These are phyloP conservation scores for Tauraco erythrolophus DNA, from an alignment of 2,113 vertebrate genomes.

Conservation along the genomic window DNA sequence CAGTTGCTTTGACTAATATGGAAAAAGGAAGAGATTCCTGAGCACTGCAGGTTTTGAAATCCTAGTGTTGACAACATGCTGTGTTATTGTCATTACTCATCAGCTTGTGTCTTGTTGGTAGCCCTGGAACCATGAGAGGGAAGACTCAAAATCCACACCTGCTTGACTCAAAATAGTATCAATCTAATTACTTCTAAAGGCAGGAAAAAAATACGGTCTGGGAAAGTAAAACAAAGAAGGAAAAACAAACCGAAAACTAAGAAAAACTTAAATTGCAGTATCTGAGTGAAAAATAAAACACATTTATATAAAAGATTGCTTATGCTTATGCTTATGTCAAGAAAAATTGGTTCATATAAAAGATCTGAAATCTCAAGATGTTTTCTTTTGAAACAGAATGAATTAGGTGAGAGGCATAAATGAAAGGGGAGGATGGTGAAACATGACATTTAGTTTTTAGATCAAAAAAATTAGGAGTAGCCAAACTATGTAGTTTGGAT, in stretches of 20 bases:
- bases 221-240: not conserved
- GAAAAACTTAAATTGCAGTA: not conserved
- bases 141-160: not conserved
- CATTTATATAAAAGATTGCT: not conserved
- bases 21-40: not conserved
- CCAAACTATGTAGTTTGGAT: not conserved
- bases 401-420: not conserved
- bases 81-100: not conserved
- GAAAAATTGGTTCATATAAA: not conserved
- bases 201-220: not conserved
- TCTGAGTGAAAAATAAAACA: not conserved
- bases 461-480: not conserved
- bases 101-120: rapidly evolving
- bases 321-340: not conserved
- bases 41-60: not conserved
- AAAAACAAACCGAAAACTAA: not conserved
- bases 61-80: not conserved
- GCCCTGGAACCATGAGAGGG: rapidly evolving
- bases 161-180: not conserved
- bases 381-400: not conserved
- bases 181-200: not conserved
- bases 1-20: not conserved
- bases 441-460: not conserved
- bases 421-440: not conserved
- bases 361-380: not conserved